Evolutionary conservation across 30 jellyfish, hydroid and myxozoan genomes (phyloP), one percentile per base, ranked within the genome.

Genomic region (Catostylus mosaicus): DNA sequence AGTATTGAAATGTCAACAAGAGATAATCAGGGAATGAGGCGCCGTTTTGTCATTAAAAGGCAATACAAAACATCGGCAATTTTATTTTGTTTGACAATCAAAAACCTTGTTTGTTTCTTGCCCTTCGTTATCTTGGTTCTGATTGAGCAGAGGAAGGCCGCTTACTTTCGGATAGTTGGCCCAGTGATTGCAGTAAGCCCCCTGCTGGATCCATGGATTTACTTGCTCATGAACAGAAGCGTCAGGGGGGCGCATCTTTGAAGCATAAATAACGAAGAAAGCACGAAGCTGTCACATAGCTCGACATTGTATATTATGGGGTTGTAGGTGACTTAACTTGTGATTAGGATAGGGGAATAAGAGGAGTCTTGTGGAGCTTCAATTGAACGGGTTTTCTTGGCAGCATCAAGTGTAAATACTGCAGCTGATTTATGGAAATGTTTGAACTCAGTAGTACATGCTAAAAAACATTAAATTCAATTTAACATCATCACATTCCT

Each of bases 141-240:
- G 32, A 56, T 10, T n/a, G 69, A 26, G 32, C 9, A 16, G n/a
- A 16, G 10, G 10, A n/a, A 6, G 26, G 6, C 26, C 29, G 26
- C 10, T 6, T 7, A 56, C 8, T 5, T 56, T 11, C 32, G 10
- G 32, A 56, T 56, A 6, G 26, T 56, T 5, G 69, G 69, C 32
- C 69, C 69, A 56, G 10, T 56, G 9, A 56, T 26, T 16, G 69
- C 69, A 26, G 10, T n/a, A 26, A 56, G 69, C 26, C 69, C 69
- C 26, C n/a, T 56, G 69, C 69, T 56, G 26, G 69, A 56, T 26
- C 69, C 69, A 10, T 56, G 29, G 29, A 20, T 56, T 10, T 56
- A 56, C 26, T 26, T 56, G 29, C 10, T 56, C 11, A 56, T 56
- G 32, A 56, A 56, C 32, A 56, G 26, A 24, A 56, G 32, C 29